phyloP scores from a whole-genome alignment of 2,797 vertebrate species.

The Pseudochaenichthys georgianus region DNA sequence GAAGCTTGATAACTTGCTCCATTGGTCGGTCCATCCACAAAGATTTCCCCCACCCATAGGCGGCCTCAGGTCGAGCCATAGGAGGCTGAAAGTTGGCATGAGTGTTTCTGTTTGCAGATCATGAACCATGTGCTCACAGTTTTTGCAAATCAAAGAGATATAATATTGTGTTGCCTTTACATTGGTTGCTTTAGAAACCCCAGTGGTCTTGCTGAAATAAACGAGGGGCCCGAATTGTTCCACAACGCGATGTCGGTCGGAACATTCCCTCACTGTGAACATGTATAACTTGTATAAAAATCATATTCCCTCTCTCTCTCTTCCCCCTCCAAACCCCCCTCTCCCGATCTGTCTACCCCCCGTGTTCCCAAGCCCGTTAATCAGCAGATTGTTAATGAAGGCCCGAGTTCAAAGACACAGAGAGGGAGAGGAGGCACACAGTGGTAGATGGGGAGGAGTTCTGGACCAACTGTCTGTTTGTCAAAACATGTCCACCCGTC shows the following conservation, averaged over 20 bases:
- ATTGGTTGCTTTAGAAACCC: background rate
- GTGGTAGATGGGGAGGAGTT: conserved; percentile 72
- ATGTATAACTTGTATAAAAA: conserved; percentile 18
- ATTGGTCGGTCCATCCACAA: no score
- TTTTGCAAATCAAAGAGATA: no score
- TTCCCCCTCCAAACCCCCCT: conserved; percentile 59
- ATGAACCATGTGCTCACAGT: no score
- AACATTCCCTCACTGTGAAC: conserved; percentile 28
- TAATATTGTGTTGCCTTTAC: no score
- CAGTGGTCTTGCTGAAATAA: conserved; percentile 14
- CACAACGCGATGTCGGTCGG: conserved; percentile 20
- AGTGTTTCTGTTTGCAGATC: no score
- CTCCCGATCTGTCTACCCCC: no score
- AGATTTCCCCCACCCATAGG: no score
- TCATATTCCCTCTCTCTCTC: conserved; percentile 54
- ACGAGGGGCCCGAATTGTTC: background rate
- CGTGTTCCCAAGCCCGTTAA: conserved; percentile 79
- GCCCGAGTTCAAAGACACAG: conserved; percentile 81
- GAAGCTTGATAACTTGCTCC: no score
- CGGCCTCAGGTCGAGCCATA: no score
- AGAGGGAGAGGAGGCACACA: conserved; percentile 60
- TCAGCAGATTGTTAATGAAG: conserved; percentile 86
- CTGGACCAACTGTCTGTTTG: conserved; percentile 83
- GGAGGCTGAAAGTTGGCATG: no score
- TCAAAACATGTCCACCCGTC: conserved; percentile 81